Percentiles rank a stretch among this genome's conserved stretches.
Evolutionary conservation across 2,888 invertebrate genomes (phyloP).

Genomic region (Carterocephalus palaemon): DNA sequence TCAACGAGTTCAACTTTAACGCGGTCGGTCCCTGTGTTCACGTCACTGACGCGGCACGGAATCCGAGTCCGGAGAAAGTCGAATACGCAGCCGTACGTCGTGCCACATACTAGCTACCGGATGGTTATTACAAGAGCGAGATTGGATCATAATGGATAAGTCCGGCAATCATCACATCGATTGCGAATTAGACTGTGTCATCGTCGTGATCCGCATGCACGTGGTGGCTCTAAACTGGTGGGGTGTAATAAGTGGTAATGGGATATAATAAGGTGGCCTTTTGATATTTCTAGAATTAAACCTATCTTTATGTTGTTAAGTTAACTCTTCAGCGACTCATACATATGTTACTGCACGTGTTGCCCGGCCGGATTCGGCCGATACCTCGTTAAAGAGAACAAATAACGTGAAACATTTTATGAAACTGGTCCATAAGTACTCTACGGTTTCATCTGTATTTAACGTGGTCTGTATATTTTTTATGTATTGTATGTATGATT

Average conservation of each 20-base stretch:
- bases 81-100: constrained; percentile 62
- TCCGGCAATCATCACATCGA: constrained; percentile 50
- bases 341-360: too few relatives aligned
- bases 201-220: constrained; percentile 47
- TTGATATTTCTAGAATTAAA: too few relatives aligned
- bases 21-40: constrained; percentile 69
- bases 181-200: constrained; percentile 55
- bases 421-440: too few relatives aligned
- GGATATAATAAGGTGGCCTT: too few relatives aligned
- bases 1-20: constrained; percentile 62
- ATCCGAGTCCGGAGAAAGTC: constrained; percentile 72
- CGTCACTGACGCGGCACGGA: constrained; percentile 70
- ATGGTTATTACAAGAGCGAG: constrained; percentile 58
- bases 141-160: constrained; percentile 68
- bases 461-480: too few relatives aligned
- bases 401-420: too few relatives aligned
- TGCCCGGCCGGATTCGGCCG: too few relatives aligned
- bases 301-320: too few relatives aligned
- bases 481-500: too few relatives aligned
- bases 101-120: constrained; percentile 52
- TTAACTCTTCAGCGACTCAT: too few relatives aligned
- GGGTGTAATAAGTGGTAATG: constrained; percentile 24
- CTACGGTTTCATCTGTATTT: too few relatives aligned
- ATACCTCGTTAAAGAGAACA: too few relatives aligned
- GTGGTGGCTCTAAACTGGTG: constrained; percentile 37